Evolutionary conservation across 2,888 invertebrate species (phyloP).

Genomic region (Eristalinus aeneus): DNA sequence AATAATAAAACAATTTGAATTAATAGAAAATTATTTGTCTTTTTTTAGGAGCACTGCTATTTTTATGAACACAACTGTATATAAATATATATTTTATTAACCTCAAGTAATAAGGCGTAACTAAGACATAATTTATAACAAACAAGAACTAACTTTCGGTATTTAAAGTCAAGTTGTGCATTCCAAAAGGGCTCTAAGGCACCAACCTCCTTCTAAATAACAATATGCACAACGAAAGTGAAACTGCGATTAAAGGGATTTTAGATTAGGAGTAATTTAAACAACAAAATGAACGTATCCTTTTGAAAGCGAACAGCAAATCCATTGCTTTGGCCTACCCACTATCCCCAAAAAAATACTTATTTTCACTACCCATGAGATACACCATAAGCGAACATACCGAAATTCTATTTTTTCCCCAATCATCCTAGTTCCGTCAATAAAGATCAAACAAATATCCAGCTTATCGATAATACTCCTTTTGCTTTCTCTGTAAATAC

Average conservation of each 20-base stretch:
- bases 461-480: not conserved
- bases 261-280: not conserved
- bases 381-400: not conserved
- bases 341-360: not conserved
- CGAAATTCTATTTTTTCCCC: not conserved
- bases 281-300: not conserved
- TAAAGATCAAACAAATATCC: conserved; percentile 19
- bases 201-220: not conserved
- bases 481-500: not conserved
- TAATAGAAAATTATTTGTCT: too few relatives aligned
- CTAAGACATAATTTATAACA: too few relatives aligned
- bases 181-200: not conserved
- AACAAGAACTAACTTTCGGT: too few relatives aligned
- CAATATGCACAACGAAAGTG: not conserved
- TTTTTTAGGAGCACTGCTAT: too few relatives aligned
- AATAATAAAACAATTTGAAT: too few relatives aligned
- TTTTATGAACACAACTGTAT: too few relatives aligned
- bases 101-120: too few relatives aligned
- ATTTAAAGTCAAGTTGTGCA: too few relatives aligned
- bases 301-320: not conserved
- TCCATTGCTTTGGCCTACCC: not conserved
- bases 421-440: not conserved
- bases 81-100: too few relatives aligned
- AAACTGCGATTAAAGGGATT: not conserved
- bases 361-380: not conserved